Base-by-base conservation (phyloP, 2,888 invertebrate species). In the Apamea crenata region DNA sequence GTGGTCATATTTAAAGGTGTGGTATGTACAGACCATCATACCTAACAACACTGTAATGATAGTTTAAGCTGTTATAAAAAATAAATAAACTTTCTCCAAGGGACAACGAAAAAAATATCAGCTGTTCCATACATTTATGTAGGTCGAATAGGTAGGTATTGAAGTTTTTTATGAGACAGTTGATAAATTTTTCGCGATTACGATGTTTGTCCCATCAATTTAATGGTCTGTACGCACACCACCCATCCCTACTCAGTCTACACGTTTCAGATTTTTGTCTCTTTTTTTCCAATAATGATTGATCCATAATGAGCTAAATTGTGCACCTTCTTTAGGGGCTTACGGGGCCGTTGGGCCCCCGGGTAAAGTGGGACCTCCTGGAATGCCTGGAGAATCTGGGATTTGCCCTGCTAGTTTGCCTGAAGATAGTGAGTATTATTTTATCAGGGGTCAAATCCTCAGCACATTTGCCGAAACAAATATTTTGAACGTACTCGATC, bases 351-450 rank as follows among this genome's bases (percentile, higher is more conserved):
- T 0, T 0, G 81, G 84, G 1, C 0, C 0, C 25, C 65, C 25
- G 0, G 82, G 83, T 25, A 6, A 16, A 0, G 12, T 29, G 2
- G 84, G 84, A 63, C 66, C 59, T 32, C 67, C 77, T 32, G 83
- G 84, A 8, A 18, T 0, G 12, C 63, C 59, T 36, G 77, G 83
- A 8, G n/a, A 3, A 25, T 47, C 44, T 21, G 85, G 63, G 10
- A 6, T 21, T 36, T 78, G 74, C 36, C 36, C 14, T 16, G 67
- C 67, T 16, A 16, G 25, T 10, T 12, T n/a, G 10, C n/a, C 36
- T 5, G 2, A 3, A n/a, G 14, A n/a, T 2, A 25, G 70, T 84
- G 16, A 18, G 74, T 82, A 74, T 72, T 32, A 5, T n/a, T 47
- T 70, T 32, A 29, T 16, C 29, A 4, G 47, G 12, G 29, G 14